Base-by-base conservation (phyloP, 2,888 invertebrate genomes). In the Dusona sp. region DNA sequence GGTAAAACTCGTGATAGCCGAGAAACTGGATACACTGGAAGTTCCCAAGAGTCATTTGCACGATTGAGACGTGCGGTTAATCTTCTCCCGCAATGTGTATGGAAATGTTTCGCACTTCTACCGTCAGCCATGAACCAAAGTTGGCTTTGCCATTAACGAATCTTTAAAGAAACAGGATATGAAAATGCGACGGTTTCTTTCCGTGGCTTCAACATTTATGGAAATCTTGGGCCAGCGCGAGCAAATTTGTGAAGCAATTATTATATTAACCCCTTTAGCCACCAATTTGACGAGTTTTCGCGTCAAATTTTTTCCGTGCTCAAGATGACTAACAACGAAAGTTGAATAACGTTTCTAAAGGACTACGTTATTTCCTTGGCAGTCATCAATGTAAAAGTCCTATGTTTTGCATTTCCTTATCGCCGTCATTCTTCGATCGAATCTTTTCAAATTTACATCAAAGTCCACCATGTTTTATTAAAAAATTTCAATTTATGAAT, bases 11-110 rank as follows among this genome's bases (percentile, higher is more conserved):
- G 16, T 29, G 61, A 8, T 38, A 67, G 36, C 36, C 33, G 38
- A 36, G 22, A 67, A 67, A 67, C 67, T 38, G 67, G 67, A 67
- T 67, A 38, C 38, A n/a, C 67, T n/a, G 29, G 48, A 72, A 45
- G 9, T 48, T 72, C 8, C 33, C 25, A 45, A 72, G 45, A 33
- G 48, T 51, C 51, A 72, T 51, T 51, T n/a, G 11, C 48, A 72
- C 67, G 38, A 38, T 38, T 67, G 22, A 38, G 67, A 38, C 67
- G 38, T 38, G 38, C 16, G 61, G 11, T 67, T 67, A 22, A 67
- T 67, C 36, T 65, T 65, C 65, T 65, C 36, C 16, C 67, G 33
- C 11, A 67, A 67, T 38, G 22, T 22, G 16, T 2, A 38, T 38
- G 11, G n/a, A 67, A 67, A 67, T 38, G 38, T 67, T 38, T 11